phyloP scores from a whole-genome alignment of 2,797 vertebrate genomes.

The Catamblyrhynchus diadema region DNA sequence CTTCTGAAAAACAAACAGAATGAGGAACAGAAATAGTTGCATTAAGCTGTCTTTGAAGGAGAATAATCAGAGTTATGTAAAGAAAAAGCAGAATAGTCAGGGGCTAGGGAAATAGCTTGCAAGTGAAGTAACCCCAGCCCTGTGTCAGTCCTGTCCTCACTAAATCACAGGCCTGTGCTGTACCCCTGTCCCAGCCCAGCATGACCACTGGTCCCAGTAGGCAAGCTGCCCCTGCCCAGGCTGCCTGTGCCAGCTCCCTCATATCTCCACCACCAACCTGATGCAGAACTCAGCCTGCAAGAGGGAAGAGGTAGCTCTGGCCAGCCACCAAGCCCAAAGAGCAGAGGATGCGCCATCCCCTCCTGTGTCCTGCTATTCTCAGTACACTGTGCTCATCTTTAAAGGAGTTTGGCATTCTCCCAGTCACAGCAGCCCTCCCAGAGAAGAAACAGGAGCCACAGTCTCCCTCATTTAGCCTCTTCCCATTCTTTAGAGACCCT shows the following conservation, averaged over 20 bases:
- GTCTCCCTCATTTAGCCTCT: neutral
- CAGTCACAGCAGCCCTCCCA: neutral
- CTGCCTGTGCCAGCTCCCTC: neutral
- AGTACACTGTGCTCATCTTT: neutral
- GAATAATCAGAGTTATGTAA: neutral
- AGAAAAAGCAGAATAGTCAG: neutral
- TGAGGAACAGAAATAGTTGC: constrained; percentile 53
- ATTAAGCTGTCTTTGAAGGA: neutral
- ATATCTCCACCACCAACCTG: neutral
- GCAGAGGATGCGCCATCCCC: neutral
- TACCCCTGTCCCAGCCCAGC: neutral
- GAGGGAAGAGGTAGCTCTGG: neutral
- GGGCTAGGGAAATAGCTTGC: neutral
- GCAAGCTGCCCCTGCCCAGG: neutral
- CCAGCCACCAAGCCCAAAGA: neutral
- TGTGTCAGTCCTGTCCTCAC: neutral
- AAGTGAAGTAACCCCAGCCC: neutral
- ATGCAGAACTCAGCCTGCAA: neutral
- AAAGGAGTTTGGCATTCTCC: neutral
- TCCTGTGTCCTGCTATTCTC: neutral
- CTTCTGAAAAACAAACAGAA: constrained; percentile 37
- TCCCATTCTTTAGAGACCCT: neutral
- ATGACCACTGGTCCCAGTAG: neutral
- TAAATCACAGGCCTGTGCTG: neutral
- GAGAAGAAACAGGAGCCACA: neutral